Percentiles rank a stretch among this genome's conserved stretches.
phyloP scores from a whole-genome alignment of 2,888 invertebrate species.

The Aproaerema taeniolella region DNA sequence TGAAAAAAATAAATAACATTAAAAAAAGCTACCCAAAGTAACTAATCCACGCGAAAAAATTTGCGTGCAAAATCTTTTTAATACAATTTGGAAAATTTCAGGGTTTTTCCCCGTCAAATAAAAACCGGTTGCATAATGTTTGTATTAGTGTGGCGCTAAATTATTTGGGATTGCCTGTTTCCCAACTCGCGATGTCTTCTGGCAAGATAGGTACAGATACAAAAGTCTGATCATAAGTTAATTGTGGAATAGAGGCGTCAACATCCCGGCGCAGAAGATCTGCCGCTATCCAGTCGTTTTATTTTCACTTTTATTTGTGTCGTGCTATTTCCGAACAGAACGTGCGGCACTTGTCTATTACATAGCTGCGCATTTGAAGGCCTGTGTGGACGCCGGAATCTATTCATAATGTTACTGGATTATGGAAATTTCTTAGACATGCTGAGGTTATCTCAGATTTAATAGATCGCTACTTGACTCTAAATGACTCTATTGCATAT shows the following conservation, averaged over 20 bases:
- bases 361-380: conserved; percentile 49
- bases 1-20: too few species aligned
- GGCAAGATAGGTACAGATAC: conserved; percentile 20
- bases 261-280: conserved; percentile 54
- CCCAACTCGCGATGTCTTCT: conserved; percentile 3
- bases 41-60: too few species aligned
- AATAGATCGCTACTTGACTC: too few species aligned
- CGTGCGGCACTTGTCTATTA: conserved; percentile 69
- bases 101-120: too few species aligned
- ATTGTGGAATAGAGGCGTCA: conserved; percentile 43
- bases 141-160: background rate
- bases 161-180: conserved; percentile 8
- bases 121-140: too few species aligned
- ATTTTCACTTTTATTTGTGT: conserved; percentile 76
- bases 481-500: too few species aligned
- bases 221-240: conserved; percentile 38
- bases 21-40: too few species aligned
- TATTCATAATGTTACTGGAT: too few species aligned
- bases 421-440: too few species aligned
- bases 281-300: conserved; percentile 69
- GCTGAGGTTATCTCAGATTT: too few species aligned
- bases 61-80: too few species aligned
- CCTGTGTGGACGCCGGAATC: conserved; percentile 47
- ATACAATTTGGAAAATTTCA: too few species aligned
- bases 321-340: conserved; percentile 71